Conservation (phyloP, 2,888 invertebrate species). For the Pristionchus arcanus region DNA sequence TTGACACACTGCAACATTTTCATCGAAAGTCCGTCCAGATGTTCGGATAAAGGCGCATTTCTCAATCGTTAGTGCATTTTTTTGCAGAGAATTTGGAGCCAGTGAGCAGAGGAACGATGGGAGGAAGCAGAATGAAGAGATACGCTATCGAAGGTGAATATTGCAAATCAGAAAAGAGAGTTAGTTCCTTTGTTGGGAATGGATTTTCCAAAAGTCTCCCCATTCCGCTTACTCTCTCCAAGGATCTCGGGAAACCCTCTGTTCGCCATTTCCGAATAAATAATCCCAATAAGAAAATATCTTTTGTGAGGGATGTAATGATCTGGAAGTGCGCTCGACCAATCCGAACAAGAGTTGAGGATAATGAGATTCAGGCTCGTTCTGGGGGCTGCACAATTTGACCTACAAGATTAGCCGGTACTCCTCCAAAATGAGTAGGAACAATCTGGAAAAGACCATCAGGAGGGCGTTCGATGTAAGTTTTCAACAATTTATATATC, state of each 20-base stretch:
- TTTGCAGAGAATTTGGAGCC: conserved; percentile 20
- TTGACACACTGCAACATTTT: background rate
- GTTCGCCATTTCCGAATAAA: too few relatives aligned
- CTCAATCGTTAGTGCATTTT: background rate
- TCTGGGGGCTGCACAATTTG: conserved; percentile 75
- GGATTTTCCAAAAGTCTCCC: too few relatives aligned
- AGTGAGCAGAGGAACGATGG: background rate
- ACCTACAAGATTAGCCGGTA: conserved; percentile 71
- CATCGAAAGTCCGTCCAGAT: background rate
- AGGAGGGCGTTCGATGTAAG: conserved; percentile 70
- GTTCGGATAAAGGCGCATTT: background rate
- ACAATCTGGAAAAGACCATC: conserved; percentile 65
- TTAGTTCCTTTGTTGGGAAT: too few relatives aligned
- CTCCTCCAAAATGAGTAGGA: conserved; percentile 52
- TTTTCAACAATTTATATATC: too few relatives aligned
- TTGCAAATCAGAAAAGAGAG: too few relatives aligned
- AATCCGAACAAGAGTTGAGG: background rate
- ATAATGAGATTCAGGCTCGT: conserved; percentile 69
- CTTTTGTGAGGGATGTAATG: background rate
- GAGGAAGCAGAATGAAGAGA: conserved; percentile 81
- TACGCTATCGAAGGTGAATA: conserved; percentile 67
- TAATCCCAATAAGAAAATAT: too few relatives aligned
- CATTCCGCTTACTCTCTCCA: too few relatives aligned
- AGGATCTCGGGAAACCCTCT: too few relatives aligned
- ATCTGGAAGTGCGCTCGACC: too few relatives aligned